Conservation (phyloP, 53 echinoderm and acorn worm genomes). For the Holothuria scabra region DNA sequence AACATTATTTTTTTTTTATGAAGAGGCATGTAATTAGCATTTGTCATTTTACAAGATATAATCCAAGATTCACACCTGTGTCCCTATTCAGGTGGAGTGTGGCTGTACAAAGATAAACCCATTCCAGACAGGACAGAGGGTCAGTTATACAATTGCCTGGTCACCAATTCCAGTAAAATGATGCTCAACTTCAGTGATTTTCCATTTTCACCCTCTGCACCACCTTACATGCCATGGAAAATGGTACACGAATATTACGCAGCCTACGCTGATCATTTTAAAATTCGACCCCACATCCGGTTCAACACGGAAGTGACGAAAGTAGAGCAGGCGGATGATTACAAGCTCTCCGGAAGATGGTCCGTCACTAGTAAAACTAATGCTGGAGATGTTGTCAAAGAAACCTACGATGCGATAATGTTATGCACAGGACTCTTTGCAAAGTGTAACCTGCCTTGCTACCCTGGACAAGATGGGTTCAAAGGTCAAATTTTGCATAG, state of each 20-base stretch:
- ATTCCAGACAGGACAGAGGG: conserved; percentile 39
- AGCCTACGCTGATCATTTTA: conserved; percentile 71
- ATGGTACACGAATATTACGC: conserved; percentile 62
- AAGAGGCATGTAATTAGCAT: no score
- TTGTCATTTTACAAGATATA: no score
- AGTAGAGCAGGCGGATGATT: conserved; percentile 68
- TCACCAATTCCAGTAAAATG: conserved; percentile 80
- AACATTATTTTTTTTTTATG: no score
- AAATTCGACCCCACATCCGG: conserved; percentile 71
- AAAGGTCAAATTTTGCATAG: conserved; percentile 79
- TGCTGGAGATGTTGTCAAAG: conserved; percentile 27
- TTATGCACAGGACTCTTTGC: conserved; percentile 73
- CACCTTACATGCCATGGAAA: conserved; percentile 55
- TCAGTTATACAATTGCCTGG: conserved; percentile 63
- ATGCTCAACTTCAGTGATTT: conserved; percentile 80
- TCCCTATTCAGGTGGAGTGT: conserved; percentile 57
- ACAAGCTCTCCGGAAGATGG: conserved; percentile 76
- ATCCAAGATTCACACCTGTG: no score
- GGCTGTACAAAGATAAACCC: conserved; percentile 49
- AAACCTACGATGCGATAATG: conserved; percentile 82
- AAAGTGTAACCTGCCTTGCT: conserved; percentile 55
- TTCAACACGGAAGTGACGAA: conserved; percentile 72
- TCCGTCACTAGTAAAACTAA: conserved; percentile 52
- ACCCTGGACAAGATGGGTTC: conserved; percentile 75
- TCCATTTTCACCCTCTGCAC: conserved; percentile 60